Evolutionary conservation across 2,113 vertebrate genomes (phyloP).

Genomic region (Pleuronectes platessa): DNA sequence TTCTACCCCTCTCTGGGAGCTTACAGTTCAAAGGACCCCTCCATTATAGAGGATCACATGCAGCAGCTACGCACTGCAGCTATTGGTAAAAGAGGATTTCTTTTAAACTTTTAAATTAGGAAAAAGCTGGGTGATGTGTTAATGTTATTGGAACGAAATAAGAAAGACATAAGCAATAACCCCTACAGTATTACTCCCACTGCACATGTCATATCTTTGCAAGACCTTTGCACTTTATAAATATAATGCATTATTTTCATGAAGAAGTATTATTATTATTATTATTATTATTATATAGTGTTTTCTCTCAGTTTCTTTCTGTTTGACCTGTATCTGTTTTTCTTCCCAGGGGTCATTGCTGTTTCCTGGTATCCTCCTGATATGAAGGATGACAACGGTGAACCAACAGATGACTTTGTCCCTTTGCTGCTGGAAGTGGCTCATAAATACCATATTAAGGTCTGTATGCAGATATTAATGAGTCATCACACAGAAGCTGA

Average conservation of each 20-base stretch:
- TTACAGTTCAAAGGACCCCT: conserved; percentile 94
- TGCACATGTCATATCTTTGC: too few species aligned
- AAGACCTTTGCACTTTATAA: too few species aligned
- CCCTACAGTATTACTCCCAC: neutral
- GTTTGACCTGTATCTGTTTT: conserved; percentile 1
- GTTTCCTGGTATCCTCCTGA: conserved; percentile 96
- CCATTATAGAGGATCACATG: conserved; percentile 94
- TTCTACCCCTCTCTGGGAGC: conserved; percentile 95
- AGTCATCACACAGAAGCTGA: neutral
- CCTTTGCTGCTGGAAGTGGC: conserved; percentile 91
- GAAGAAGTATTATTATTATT: neutral
- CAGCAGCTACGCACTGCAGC: conserved; percentile 91
- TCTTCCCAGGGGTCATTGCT: conserved; percentile 88
- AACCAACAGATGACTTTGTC: conserved; percentile 87
- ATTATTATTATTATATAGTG: neutral
- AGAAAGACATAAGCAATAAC: too few species aligned
- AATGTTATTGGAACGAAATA: too few species aligned
- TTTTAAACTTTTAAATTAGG: too few species aligned
- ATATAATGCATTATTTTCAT: too few species aligned
- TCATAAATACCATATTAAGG: conserved; percentile 93
- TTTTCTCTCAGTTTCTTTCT: too few species aligned
- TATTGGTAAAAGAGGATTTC: conserved; percentile 84
- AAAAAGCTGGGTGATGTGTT: too few species aligned
- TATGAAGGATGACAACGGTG: conserved; percentile 91
- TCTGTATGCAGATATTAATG: conserved; percentile 61